Conservation (phyloP, 2,888 invertebrate species). For the Cryptops parisi region DNA sequence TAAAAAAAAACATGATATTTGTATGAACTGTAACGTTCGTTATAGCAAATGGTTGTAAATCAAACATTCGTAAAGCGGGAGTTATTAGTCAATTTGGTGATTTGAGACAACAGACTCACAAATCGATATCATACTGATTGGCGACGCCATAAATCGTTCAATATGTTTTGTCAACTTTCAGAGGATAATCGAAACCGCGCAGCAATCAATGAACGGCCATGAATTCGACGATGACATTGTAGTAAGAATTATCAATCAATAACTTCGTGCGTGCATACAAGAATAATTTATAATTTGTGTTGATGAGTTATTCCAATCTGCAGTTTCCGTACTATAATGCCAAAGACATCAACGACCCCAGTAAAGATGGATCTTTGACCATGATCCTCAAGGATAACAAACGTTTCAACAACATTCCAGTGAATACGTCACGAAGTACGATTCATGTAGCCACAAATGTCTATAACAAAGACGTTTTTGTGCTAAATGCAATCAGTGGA, state of each 20-base stretch:
- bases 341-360: slow-evolving; percentile 53
- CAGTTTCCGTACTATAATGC: slow-evolving; percentile 54
- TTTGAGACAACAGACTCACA: background rate
- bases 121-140: background rate
- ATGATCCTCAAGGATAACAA: slow-evolving; percentile 17
- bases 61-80: too few species aligned
- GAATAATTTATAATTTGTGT: background rate
- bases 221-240: slow-evolving; percentile 33
- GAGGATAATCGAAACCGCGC: slow-evolving; percentile 63
- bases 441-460: slow-evolving; percentile 92
- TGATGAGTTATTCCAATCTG: slow-evolving; percentile 16
- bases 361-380: slow-evolving; percentile 21
- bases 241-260: slow-evolving; percentile 13
- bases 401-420: slow-evolving; percentile 69
- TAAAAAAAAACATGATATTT: background rate
- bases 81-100: too few species aligned
- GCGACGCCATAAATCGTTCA: background rate
- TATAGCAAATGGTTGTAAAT: too few species aligned
- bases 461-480: slow-evolving; percentile 65
- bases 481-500: slow-evolving; percentile 85
- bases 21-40: too few species aligned
- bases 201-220: slow-evolving; percentile 48
- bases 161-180: slow-evolving; percentile 30
- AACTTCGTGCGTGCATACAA: background rate
- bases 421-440: slow-evolving; percentile 64